Conservation (phyloP, 1,140 invertebrate species). For the Arctopsyche grandis region DNA sequence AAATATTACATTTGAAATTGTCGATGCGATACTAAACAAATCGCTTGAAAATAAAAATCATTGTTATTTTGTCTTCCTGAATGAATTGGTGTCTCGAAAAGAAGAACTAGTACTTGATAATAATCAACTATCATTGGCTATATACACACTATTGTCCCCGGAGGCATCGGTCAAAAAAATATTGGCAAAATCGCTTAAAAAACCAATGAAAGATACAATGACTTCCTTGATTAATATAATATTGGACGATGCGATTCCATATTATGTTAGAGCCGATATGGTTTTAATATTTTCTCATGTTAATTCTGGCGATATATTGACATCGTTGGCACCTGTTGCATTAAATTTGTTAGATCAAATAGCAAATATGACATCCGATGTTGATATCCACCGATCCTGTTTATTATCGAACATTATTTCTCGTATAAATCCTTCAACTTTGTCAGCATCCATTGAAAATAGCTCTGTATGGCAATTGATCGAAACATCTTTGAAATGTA, state of each 20-base stretch:
- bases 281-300: conserved; percentile 66
- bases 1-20: conserved; percentile 59
- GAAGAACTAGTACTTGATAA: conserved; percentile 65
- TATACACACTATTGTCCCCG: conserved; percentile 66
- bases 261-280: conserved; percentile 63
- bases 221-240: conserved; percentile 53
- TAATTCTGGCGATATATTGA: conserved; percentile 66
- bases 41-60: conserved; percentile 56
- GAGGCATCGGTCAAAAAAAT: conserved; percentile 59
- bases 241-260: conserved; percentile 58
- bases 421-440: conserved; percentile 61
- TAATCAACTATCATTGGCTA: conserved; percentile 67
- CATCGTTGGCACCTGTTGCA: conserved; percentile 57
- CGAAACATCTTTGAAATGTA: conserved; percentile 59
- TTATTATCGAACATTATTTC: conserved; percentile 61
- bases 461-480: conserved; percentile 63
- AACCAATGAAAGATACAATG: conserved; percentile 57
- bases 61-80: conserved; percentile 53
- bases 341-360: conserved; percentile 57
- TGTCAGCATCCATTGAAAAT: conserved; percentile 55
- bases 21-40: conserved; percentile 56
- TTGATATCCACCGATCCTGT: conserved; percentile 63
- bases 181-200: conserved; percentile 57
- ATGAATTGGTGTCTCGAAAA: conserved; percentile 56
- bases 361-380: conserved; percentile 55